Conservation (phyloP, 2,797 vertebrate species). For the Mormyrus proboscirostris region DNA sequence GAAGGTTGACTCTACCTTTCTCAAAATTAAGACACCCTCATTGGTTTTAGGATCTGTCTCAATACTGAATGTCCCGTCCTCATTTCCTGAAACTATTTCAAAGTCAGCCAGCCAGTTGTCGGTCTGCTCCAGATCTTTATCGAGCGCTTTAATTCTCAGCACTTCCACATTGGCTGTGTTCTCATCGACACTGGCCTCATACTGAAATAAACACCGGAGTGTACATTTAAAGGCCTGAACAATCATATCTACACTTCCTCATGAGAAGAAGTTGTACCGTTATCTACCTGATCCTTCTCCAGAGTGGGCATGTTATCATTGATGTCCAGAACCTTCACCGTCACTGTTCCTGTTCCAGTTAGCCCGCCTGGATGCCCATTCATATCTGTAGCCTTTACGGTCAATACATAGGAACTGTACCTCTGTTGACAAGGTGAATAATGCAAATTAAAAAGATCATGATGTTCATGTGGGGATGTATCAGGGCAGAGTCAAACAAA, state of each 20-base stretch:
- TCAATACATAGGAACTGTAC: slow-evolving; percentile 60
- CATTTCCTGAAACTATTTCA: slow-evolving; percentile 78
- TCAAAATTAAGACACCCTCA: slow-evolving; percentile 75
- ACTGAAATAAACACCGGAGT: slow-evolving; percentile 54
- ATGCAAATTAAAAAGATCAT: neutral
- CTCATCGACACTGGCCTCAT: slow-evolving; percentile 67
- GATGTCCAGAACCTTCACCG: slow-evolving; percentile 72
- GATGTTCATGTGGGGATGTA: neutral
- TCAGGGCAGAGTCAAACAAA: slow-evolving; percentile 12
- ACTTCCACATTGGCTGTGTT: slow-evolving; percentile 72
- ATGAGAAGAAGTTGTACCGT: neutral
- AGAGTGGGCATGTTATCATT: slow-evolving; percentile 81
- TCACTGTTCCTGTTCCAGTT: slow-evolving; percentile 50
- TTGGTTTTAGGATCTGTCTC: slow-evolving; percentile 73
- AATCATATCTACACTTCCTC: neutral
- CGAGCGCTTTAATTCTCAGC: slow-evolving; percentile 72
- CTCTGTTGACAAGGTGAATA: slow-evolving; percentile 39
- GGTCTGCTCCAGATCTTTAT: slow-evolving; percentile 65
- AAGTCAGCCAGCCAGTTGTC: slow-evolving; percentile 74
- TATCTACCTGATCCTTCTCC: slow-evolving; percentile 47
- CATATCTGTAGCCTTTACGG: slow-evolving; percentile 67
- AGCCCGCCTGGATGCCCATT: slow-evolving; percentile 50
- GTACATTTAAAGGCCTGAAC: neutral
- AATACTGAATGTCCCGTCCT: slow-evolving; percentile 79
- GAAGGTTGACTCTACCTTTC: slow-evolving; percentile 66